Base-by-base conservation (phyloP, 2,797 vertebrate genomes). In the Apogon hyalosoma region DNA sequence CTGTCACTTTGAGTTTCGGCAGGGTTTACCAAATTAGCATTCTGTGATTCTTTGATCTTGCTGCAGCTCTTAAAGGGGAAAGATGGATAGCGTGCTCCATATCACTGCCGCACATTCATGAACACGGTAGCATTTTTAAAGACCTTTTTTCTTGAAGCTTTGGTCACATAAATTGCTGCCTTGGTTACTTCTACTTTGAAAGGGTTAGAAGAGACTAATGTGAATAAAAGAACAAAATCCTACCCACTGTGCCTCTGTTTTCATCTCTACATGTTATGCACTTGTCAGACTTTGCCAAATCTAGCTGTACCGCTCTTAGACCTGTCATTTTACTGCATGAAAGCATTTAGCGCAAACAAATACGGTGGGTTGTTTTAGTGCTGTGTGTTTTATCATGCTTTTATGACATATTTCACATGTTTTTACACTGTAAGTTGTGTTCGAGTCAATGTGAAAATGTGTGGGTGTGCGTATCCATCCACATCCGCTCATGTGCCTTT, bases 271-370 rank as follows among this genome's bases (percentile, higher is more conserved):
- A 7, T 53, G 40, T 47, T 63, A 43, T 59, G 50, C 52, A 69
- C 47, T 64, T 69, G 72, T 79, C 65, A 57, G 36, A 49, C 31
- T 73, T 38, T 59, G 68, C 75, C 63, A 76, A 67, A 71, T 51
- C 73, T 70, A 57, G 36, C 77, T 55, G 67, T 31, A 65, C 47
- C 2, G 12, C 42, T 63, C 54, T 74, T 68, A 79, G 66, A 77
- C 62, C 55, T 57, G 65, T 58, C 70, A 68, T 64, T 74, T 81
- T 15, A 54, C 21, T 48, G n/a, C n/a, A 45, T 61, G 56, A 66
- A 63, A 70, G 73, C 57, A 55, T 63, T 72, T 31, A 31, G 7
- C 21, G 47, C 36, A 51, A 69, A 57, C 46, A 16, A 15, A 60
- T 56, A 53, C 45, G 6, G 70, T 67, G 53, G 21, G 55, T 57